phyloP scores from a whole-genome alignment of 2,888 invertebrate species.

The Diloba caeruleocephala region DNA sequence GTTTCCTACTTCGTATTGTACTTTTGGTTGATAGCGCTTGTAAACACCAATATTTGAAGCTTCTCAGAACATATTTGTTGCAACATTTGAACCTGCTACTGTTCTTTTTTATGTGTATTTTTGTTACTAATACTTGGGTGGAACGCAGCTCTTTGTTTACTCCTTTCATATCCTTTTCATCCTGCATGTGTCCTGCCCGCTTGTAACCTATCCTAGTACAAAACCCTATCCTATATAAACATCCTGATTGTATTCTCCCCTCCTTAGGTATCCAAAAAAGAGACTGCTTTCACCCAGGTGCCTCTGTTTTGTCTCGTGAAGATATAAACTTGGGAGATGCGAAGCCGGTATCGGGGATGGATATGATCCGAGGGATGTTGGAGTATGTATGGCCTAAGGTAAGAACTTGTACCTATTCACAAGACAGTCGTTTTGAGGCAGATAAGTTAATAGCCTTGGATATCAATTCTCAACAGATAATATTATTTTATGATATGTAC shows the following conservation, averaged over 20 bases:
- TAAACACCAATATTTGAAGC: conserved; percentile 6
- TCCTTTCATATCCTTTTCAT: conserved; percentile 29
- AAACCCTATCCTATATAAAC: conserved; percentile 30
- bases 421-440: conserved; percentile 2
- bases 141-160: conserved; percentile 76
- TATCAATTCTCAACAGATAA: neutral
- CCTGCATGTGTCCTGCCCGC: conserved; percentile 55
- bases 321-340: conserved; percentile 90
- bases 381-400: conserved; percentile 98
- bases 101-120: conserved; percentile 29
- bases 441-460: conserved; percentile 24
- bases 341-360: conserved; percentile 90
- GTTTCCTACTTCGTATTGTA: conserved; percentile 14
- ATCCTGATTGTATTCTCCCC: conserved; percentile 65
- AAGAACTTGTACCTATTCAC: conserved; percentile 44
- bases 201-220: conserved; percentile 42
- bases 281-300: conserved; percentile 98
- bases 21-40: conserved; percentile 4
- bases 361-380: conserved; percentile 96
- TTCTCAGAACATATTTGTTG: conserved; percentile 1
- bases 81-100: conserved; percentile 4
- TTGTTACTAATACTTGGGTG: conserved; percentile 85
- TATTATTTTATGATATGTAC: too few relatives aligned
- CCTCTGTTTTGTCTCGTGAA: conserved; percentile 91
- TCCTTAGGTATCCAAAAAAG: conserved; percentile 90